Conservation (phyloP, 2,113 vertebrate species). For the Turdus rufiventris region DNA sequence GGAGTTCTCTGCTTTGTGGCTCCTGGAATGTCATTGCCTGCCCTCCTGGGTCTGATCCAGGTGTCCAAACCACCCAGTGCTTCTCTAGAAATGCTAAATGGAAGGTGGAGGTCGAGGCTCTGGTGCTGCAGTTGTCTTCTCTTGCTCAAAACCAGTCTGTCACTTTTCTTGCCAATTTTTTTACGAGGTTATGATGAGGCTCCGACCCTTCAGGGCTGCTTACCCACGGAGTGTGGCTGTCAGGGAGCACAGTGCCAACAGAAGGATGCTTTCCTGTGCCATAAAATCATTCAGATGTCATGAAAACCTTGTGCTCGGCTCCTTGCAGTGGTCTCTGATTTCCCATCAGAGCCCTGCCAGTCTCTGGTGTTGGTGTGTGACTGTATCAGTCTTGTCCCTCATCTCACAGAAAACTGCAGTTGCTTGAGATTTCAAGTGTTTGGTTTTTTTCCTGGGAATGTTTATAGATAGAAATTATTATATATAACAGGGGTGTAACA, state of each 20-base stretch:
- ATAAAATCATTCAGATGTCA: neutral
- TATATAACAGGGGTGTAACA: conserved; percentile 14
- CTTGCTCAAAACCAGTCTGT: neutral
- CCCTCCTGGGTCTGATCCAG: neutral
- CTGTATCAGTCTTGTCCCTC: neutral
- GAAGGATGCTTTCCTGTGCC: neutral
- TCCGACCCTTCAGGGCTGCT: neutral
- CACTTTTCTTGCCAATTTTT: neutral
- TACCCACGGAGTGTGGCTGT: neutral
- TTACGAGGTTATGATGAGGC: neutral
- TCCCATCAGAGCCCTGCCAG: neutral
- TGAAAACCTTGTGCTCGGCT: neutral
- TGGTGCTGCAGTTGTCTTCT: neutral
- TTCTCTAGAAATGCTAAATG: neutral
- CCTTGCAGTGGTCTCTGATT: neutral
- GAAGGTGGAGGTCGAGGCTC: neutral
- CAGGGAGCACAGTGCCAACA: neutral
- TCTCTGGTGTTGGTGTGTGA: neutral
- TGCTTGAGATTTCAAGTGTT: neutral
- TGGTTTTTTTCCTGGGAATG: neutral
- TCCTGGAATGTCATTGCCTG: neutral
- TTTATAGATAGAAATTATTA: conserved; percentile 34
- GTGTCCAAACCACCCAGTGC: neutral
- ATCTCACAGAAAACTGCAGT: neutral
- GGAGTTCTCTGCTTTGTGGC: neutral